These are phyloP conservation scores for Pinctada fucata DNA, from an alignment of 2,888 invertebrate species.

Conservation along the genomic window DNA sequence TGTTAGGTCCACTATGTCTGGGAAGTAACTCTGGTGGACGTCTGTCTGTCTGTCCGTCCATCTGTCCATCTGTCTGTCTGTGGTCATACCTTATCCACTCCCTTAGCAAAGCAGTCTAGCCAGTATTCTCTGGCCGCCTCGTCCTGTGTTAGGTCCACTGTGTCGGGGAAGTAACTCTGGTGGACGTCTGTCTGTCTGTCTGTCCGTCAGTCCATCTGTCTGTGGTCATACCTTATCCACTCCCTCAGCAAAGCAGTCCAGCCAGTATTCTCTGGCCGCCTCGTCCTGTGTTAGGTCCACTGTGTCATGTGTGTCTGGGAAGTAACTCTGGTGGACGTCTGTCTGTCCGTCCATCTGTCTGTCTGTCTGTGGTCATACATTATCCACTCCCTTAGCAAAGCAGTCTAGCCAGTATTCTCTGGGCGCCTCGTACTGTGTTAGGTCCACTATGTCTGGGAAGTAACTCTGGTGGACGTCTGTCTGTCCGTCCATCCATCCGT, in stretches of 20 bases:
- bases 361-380: slow-evolving; percentile 74
- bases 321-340: slow-evolving; percentile 85
- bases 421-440: slow-evolving; percentile 90
- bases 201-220: too few species aligned
- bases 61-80: too few species aligned
- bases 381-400: slow-evolving; percentile 89
- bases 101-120: slow-evolving; percentile 91
- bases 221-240: slow-evolving; percentile 82
- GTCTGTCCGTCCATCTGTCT: too few species aligned
- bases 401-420: slow-evolving; percentile 93
- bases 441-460: slow-evolving; percentile 93
- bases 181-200: slow-evolving; percentile 79
- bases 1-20: slow-evolving; percentile 94
- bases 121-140: slow-evolving; percentile 91
- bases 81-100: slow-evolving; percentile 83
- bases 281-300: slow-evolving; percentile 91
- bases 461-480: slow-evolving; percentile 84
- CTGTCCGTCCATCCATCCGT: too few species aligned
- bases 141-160: slow-evolving; percentile 91
- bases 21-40: slow-evolving; percentile 88
- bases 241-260: slow-evolving; percentile 90
- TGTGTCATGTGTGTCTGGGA: slow-evolving; percentile 95
- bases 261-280: slow-evolving; percentile 93
- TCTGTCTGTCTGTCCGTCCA: too few species aligned
- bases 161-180: slow-evolving; percentile 91